Evolutionary conservation across 2,888 invertebrate species (phyloP), one percentile per base, ranked within the genome.

Genomic region (Nemoura dubitans): DNA sequence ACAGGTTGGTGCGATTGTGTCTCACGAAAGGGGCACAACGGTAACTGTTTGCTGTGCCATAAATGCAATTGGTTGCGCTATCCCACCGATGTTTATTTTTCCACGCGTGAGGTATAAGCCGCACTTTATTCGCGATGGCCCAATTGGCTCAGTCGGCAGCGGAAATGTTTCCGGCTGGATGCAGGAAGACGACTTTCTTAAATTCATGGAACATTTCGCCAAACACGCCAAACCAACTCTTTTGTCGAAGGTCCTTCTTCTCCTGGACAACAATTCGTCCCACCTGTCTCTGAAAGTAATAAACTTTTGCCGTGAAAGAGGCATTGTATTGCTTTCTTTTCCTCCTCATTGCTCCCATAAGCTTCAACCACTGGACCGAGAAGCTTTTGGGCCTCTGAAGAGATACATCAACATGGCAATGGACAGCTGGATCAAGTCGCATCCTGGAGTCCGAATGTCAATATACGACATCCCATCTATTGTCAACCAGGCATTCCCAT

Each of bases 71-170:
- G 91, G 92, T 14, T 85, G 87, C 21, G 92, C 89, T 88, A 89
- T 92, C 36, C 92, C 92, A 6, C 92, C 92, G 0, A 91, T 92
- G 91, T 92, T 92, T 89, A 92, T 92, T 83, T 92, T 91, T 87
- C 92, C 5, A 27, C 7, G 78, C 26, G 7, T 27, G 14, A 26
- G 78, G 16, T 78, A 27, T 25, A 21, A 76, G 25, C n/a, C 21
- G n/a, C 76, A 76, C 25, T 76, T 76, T 25, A 76, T 76, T 76
- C 76, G 25, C 76, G 76, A 25, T 25, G 76, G 76, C 21, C 76
- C 76, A 76, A 76, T 76, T 76, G 76, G 76, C 76, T 76, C n/a
- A 21, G 76, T 76, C n/a, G 76, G 76, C n/a, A 76, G n/a, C 76
- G 76, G 76, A 76, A 76, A 76, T 25, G 21, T 25, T 76, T 76